Conservation (phyloP, 2,888 invertebrate genomes). For the Boloria euphrosyne region DNA sequence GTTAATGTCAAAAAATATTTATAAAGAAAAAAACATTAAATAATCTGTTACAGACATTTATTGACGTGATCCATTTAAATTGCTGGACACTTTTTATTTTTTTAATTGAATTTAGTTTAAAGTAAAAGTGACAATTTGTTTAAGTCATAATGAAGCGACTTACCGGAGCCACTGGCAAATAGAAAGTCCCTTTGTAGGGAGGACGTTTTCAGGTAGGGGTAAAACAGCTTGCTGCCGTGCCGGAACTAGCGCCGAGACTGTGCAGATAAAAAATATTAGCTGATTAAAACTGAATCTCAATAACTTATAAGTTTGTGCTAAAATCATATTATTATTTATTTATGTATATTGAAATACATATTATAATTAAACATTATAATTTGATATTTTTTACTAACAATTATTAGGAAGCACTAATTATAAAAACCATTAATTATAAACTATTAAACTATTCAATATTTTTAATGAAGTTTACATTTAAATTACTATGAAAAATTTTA, state of each 20-base stretch:
- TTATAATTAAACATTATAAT: no score
- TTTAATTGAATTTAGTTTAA: conserved; percentile 4
- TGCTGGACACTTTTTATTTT: not conserved
- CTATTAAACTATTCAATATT: no score
- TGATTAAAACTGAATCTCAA: conserved; percentile 12
- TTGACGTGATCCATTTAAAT: not conserved
- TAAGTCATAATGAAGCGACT: conserved; percentile 47
- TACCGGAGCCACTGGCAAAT: conserved; percentile 82
- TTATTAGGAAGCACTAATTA: no score
- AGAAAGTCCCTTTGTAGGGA: conserved; percentile 83
- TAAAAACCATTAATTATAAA: no score
- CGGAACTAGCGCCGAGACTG: conserved; percentile 60
- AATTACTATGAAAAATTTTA: no score
- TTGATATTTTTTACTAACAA: no score
- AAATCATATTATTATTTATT: no score
- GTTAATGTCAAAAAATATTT: no score
- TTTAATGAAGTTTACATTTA: no score
- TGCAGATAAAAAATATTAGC: conserved; percentile 43
- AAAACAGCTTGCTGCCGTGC: conserved; percentile 81
- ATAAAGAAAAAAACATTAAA: no score
- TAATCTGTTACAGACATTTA: no score
- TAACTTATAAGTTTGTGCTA: not conserved
- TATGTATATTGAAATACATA: no score
- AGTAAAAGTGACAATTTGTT: not conserved
- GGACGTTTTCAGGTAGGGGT: conserved; percentile 82